These are phyloP conservation scores for Megamerina dolium DNA, from an alignment of 2,888 invertebrate genomes.

Conservation along the genomic window DNA sequence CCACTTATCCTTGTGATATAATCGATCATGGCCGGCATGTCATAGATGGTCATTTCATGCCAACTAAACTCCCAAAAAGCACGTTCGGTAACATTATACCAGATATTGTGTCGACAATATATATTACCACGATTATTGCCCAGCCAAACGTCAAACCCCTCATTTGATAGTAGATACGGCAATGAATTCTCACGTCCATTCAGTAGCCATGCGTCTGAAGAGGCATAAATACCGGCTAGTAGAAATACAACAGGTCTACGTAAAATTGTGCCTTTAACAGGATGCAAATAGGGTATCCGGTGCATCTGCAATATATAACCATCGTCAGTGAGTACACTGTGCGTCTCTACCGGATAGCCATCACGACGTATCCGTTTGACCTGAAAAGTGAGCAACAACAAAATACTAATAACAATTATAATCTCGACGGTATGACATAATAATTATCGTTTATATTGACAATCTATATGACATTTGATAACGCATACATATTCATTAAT, in stretches of 20 bases:
- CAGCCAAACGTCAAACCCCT: slow-evolving; percentile 46
- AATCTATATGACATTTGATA: no score
- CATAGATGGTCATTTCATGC: slow-evolving; percentile 46
- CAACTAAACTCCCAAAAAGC: slow-evolving; percentile 47
- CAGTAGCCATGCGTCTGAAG: slow-evolving; percentile 44
- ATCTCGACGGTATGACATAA: no score
- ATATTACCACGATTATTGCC: slow-evolving; percentile 45
- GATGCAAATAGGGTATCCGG: slow-evolving; percentile 38
- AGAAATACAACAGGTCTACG: slow-evolving; percentile 41
- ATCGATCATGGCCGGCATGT: slow-evolving; percentile 45
- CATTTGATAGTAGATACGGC: slow-evolving; percentile 42
- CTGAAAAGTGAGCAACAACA: slow-evolving; percentile 32
- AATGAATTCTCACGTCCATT: slow-evolving; percentile 44
- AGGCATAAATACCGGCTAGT: slow-evolving; percentile 44
- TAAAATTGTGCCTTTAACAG: slow-evolving; percentile 22
- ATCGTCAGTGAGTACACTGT: slow-evolving; percentile 54
- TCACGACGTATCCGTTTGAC: slow-evolving; percentile 43
- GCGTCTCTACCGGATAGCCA: slow-evolving; percentile 51
- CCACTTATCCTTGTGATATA: slow-evolving; percentile 38
- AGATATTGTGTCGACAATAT: slow-evolving; percentile 39
- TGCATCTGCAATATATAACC: slow-evolving; percentile 43
- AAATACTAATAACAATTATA: slow-evolving; percentile 1
- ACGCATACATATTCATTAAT: no score
- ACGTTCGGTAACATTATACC: slow-evolving; percentile 47
- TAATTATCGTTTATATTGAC: no score